phyloP scores from a whole-genome alignment of 2,797 vertebrate genomes.

The Periophthalmus magnuspinnatus region DNA sequence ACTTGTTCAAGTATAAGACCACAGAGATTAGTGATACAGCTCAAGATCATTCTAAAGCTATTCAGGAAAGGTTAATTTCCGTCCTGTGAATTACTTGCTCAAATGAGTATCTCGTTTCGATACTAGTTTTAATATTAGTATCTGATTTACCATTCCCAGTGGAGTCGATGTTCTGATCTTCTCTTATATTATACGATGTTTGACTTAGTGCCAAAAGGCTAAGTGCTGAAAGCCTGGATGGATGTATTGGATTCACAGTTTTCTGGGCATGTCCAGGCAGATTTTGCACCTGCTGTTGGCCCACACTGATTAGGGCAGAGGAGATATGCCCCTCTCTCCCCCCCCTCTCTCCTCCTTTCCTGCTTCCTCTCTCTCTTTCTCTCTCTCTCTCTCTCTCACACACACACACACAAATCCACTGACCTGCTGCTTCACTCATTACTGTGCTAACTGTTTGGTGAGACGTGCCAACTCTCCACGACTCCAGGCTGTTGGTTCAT shows the following conservation, averaged over 20 bases:
- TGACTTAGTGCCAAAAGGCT: neutral
- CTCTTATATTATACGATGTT: neutral
- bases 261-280: neutral
- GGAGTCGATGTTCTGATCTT: too few species aligned
- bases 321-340: slow-evolving; percentile 6
- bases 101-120: too few species aligned
- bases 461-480: slow-evolving; percentile 17
- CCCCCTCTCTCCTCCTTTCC: too few species aligned
- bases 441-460: slow-evolving; percentile 36
- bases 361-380: too few species aligned
- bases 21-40: too few species aligned
- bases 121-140: too few species aligned
- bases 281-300: slow-evolving; percentile 17
- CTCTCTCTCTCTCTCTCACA: slow-evolving; percentile 10
- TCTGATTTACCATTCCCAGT: too few species aligned
- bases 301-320: slow-evolving; percentile 17
- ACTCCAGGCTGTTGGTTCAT: slow-evolving; percentile 9
- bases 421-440: slow-evolving; percentile 37
- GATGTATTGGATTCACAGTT: neutral
- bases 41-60: too few species aligned
- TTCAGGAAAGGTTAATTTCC: too few species aligned
- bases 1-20: too few species aligned
- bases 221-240: neutral
- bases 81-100: too few species aligned
- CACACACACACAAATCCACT: slow-evolving; percentile 9